Percentiles rank a stretch among this genome's conserved stretches.
Conservation (phyloP, 2,888 invertebrate species). For the Netelia virgata region DNA sequence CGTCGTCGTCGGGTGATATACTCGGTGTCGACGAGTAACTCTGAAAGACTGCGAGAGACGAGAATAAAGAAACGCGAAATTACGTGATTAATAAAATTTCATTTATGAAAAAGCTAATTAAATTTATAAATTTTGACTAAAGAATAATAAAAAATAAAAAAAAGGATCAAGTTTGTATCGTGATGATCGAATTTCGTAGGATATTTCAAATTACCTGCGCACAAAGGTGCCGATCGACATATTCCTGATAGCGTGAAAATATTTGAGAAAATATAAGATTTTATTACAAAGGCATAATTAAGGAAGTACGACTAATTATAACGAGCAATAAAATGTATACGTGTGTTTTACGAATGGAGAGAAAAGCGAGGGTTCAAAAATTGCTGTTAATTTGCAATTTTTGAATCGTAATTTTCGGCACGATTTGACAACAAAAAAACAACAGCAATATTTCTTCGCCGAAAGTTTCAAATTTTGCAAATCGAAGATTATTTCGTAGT, state of each 20-base stretch:
- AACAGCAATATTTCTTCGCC: too few species aligned
- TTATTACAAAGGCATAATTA: constrained; percentile 17
- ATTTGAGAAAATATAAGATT: constrained; percentile 39
- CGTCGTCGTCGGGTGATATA: constrained; percentile 96
- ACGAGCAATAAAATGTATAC: too few species aligned
- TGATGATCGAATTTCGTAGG: too few species aligned
- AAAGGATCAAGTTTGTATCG: background rate
- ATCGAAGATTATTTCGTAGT: too few species aligned
- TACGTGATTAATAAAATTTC: background rate
- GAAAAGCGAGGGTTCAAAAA: too few species aligned
- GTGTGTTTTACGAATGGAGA: background rate
- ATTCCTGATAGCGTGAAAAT: constrained; percentile 85
- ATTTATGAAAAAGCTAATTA: background rate
- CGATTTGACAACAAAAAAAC: too few species aligned
- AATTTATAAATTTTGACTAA: background rate
- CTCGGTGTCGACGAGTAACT: constrained; percentile 93
- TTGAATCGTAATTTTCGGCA: too few species aligned
- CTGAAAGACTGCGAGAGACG: constrained; percentile 90
- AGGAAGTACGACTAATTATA: background rate
- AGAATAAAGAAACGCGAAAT: too few species aligned
- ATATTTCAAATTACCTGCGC: constrained; percentile 83
- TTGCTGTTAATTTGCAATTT: too few species aligned
- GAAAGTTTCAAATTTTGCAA: too few species aligned
- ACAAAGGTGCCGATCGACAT: constrained; percentile 85
- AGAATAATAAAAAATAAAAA: background rate